Base-by-base conservation (phyloP, 2,797 vertebrate genomes). In the Lepus oiostolus region DNA sequence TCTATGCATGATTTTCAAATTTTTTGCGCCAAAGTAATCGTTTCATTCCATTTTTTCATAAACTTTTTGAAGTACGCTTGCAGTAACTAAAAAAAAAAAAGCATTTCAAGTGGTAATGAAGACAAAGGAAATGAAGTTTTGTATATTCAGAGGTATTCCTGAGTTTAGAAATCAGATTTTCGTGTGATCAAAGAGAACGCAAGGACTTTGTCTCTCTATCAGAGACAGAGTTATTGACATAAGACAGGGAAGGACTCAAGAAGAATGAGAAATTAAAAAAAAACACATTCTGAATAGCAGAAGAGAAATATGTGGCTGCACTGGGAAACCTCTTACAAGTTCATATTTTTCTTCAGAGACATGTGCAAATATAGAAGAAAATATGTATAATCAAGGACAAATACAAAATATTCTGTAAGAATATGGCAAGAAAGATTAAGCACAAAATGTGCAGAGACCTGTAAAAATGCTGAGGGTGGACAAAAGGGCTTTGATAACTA, bases 81-180 rank as follows among this genome's bases (percentile, higher is more conserved):
- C 19, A 58, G 14, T 21, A 58, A 58, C 19, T 58, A 14, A 58
- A 58, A 58, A 21, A 58, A 4, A 10, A 58, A 75, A 80, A 68
- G 8, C 54, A 76, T 17, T 82, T 8, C 54, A 88, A 90, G 14
- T 19, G 13, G 16, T 35, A 54, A 63, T 19, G 88, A 88, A 75
- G 32, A 10, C n/a, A 94, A 86, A 28, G 8, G 21, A 84, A 88
- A 4, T 47, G 21, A 38, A 83, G 11, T 19, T 67, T 76, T 79
- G 11, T 17, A 52, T 86, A 84, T 71, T 79, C 22, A 87, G 82
- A 80, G 4, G 4, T 88, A 71, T 86, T 93, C 28, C 82, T 92
- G 7, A 90, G 11, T 82, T 68, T 68, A 89, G 72, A 95, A 95
- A 85, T 95, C 63, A 85, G 13, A 86, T 79, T 95, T 93, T 4